Conservation (phyloP, 1,140 invertebrate genomes). For the Cherax quadricarinatus region DNA sequence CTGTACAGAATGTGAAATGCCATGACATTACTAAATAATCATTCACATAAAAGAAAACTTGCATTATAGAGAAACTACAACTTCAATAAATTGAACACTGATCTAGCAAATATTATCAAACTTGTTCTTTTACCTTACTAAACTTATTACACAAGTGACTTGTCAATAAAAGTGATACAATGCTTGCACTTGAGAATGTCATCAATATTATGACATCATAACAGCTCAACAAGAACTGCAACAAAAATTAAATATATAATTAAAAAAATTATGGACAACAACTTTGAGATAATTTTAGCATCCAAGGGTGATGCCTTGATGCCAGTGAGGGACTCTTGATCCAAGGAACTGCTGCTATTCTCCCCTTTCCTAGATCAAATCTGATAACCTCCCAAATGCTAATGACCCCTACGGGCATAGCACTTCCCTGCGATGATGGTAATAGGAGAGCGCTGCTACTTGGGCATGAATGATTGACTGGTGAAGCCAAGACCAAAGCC, state of each 20-base stretch:
- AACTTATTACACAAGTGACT: neutral
- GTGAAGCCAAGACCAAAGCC: slow-evolving; percentile 80
- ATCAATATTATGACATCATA: neutral
- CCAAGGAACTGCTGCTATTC: no score
- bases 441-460: slow-evolving; percentile 36
- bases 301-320: no score
- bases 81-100: neutral
- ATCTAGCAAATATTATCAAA: neutral
- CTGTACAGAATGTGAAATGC: neutral
- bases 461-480: slow-evolving; percentile 75
- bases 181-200: neutral
- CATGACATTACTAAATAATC: neutral
- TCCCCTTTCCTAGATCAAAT: no score
- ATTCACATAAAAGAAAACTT: neutral
- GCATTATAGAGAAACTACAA: neutral
- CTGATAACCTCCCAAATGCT: no score
- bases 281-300: neutral
- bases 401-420: no score
- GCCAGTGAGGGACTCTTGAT: no score
- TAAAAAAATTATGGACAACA: neutral
- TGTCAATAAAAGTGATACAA: neutral
- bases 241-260: neutral
- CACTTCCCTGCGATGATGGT: no score
- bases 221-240: neutral
- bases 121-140: neutral